phyloP scores from a whole-genome alignment of 2,888 invertebrate species.

The Andricus quercusramuli region DNA sequence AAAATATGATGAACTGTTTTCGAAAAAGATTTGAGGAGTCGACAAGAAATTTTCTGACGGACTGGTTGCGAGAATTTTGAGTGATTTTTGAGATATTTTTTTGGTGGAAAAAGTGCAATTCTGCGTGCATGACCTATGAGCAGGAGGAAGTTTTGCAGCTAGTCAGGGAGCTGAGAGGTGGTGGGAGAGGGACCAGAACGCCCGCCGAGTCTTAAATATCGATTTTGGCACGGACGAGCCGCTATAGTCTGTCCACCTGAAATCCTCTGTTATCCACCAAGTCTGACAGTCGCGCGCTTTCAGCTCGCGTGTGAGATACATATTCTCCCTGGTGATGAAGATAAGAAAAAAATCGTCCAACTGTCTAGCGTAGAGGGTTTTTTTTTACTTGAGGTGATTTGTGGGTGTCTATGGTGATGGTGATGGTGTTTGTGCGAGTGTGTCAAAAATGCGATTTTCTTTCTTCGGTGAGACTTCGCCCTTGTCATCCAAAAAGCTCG shows the following conservation, averaged over 20 bases:
- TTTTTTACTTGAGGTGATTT: background rate
- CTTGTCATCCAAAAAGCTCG: background rate
- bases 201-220: conserved; percentile 73
- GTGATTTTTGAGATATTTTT: background rate
- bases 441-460: conserved; percentile 25
- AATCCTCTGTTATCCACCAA: conserved; percentile 41
- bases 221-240: conserved; percentile 69
- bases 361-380: background rate
- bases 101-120: background rate
- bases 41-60: background rate
- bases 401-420: background rate
- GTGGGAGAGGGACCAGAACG: conserved; percentile 63
- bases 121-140: conserved; percentile 26
- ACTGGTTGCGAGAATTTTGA: background rate
- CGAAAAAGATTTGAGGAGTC: background rate
- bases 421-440: conserved; percentile 10
- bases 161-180: conserved; percentile 52
- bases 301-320: background rate
- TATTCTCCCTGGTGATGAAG: background rate
- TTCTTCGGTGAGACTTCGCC: background rate
- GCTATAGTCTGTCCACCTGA: conserved; percentile 53
- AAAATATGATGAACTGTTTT: background rate
- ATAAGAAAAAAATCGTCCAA: conserved; percentile 4
- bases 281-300: conserved; percentile 18
- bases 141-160: conserved; percentile 38